Conservation (phyloP, 2,888 invertebrate genomes). For the Epiblema foenella region DNA sequence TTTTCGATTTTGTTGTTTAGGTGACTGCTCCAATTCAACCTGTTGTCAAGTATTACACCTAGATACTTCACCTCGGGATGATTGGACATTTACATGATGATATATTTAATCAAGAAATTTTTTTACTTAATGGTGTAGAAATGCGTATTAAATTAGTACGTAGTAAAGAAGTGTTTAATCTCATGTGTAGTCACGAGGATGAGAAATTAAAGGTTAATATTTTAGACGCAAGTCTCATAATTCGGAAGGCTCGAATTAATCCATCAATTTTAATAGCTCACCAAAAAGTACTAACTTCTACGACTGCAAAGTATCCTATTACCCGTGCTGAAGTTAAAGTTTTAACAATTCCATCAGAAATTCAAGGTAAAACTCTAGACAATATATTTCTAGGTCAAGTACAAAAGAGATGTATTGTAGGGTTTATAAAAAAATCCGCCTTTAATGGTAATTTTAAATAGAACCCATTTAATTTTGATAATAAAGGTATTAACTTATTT, state of each 20-base stretch:
- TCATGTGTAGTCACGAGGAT: conserved; percentile 36
- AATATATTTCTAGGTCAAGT: conserved; percentile 38
- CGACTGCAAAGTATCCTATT: conserved; percentile 22
- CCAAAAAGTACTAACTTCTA: conserved; percentile 46
- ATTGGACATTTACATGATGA: conserved; percentile 49
- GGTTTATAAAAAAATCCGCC: conserved; percentile 22
- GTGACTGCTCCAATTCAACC: too few species aligned
- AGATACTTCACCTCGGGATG: too few species aligned
- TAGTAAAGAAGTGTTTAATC: conserved; percentile 32
- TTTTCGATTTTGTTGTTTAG: too few species aligned
- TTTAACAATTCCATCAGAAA: conserved; percentile 9
- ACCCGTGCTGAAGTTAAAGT: conserved; percentile 19
- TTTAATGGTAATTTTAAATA: conserved; percentile 18
- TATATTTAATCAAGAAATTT: conserved; percentile 29
- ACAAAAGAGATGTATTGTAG: conserved; percentile 43
- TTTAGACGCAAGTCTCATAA: conserved; percentile 44
- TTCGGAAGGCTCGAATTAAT: conserved; percentile 44
- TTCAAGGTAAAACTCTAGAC: conserved; percentile 22
- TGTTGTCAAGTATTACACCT: too few species aligned
- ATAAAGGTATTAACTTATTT: conserved; percentile 14
- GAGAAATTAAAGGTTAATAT: conserved; percentile 45
- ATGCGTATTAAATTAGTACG: conserved; percentile 46
- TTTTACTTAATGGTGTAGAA: conserved; percentile 29
- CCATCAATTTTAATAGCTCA: conserved; percentile 46
- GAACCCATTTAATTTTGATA: conserved; percentile 22